phyloP scores from a whole-genome alignment of 2,888 invertebrate species.

The Morinoia aosen region DNA sequence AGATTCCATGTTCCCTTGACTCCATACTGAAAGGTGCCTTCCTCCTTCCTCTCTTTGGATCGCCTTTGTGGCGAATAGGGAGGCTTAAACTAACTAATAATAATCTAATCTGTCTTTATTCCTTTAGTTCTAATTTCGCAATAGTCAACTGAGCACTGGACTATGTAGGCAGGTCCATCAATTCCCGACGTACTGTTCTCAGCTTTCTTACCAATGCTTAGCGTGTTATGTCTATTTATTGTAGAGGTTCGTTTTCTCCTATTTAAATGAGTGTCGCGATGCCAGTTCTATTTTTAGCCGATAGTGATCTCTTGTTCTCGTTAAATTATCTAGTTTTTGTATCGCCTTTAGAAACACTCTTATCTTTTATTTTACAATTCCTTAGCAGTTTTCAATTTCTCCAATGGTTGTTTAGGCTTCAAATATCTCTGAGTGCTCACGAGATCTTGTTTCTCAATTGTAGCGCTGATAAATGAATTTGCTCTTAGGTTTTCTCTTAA shows the following conservation, averaged over 20 bases:
- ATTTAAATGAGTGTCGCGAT: neutral
- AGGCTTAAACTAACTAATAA: too few species aligned
- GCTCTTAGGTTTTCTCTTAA: too few species aligned
- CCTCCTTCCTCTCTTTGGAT: too few species aligned
- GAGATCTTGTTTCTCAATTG: too few species aligned
- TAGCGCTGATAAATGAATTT: too few species aligned
- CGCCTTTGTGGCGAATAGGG: too few species aligned
- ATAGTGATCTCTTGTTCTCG: neutral
- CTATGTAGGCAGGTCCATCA: neutral
- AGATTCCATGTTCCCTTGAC: too few species aligned
- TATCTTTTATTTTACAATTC: neutral
- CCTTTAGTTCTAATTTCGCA: neutral
- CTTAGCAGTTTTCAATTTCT: neutral
- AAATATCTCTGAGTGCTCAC: neutral
- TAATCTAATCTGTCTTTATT: neutral
- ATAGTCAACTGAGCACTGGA: neutral
- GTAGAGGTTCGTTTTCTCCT: neutral
- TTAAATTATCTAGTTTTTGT: neutral
- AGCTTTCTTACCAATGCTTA: neutral
- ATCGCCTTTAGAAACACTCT: neutral
- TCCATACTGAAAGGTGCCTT: too few species aligned
- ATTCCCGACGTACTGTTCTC: neutral
- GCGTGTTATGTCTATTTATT: neutral
- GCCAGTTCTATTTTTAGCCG: constrained; percentile 3
- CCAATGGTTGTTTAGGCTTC: neutral